Base-by-base conservation (phyloP, 2,797 vertebrate species). In the Anabas testudineus region DNA sequence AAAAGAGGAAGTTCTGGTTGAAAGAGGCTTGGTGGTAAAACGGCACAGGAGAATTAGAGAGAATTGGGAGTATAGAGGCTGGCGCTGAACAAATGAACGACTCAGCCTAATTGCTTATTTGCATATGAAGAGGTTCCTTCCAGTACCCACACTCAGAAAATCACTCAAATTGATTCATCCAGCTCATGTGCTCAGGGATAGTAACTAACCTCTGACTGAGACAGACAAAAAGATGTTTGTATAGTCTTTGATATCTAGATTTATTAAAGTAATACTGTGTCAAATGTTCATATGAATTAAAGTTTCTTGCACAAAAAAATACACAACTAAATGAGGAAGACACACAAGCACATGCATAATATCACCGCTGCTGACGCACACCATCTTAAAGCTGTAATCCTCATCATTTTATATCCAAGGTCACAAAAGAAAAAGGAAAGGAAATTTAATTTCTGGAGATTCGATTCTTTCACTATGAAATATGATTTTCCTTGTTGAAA, bases 31-130 rank as follows among this genome's bases (percentile, higher is more conserved):
- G 80, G 78, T 71, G 77, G 80, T 80, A 58, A 84, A 85, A 78
- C 49, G 72, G 49, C 74, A 34, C 48, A 15, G 61, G 62, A 74
- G 74, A 82, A 78, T 75, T 56, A 69, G 81, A 83, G 84, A 75
- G 84, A 82, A 83, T 81, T 63, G 79, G 86, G 82, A 87, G 88
- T 81, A 90, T 77, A 32, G 82, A 86, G 76, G 80, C 72, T 71
- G 78, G 43, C 41, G 55, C 78, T 32, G 76, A 80, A 85, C 82
- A 82, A 81, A 87, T 74, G 57, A 82, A 71, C 64, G 69, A 80
- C 83, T 89, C 70, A 54, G 74, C 74, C 74, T 84, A 89, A 88
- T 86, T 71, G 78, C 87, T 83, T 62, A 83, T 91, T 88, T 91
- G 85, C 87, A 90, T 88, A 86, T 87, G 82, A 88, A 89, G 83